A percentile compares a stretch with the other conserved stretches of the same genome.
phyloP scores from a whole-genome alignment of 2,113 vertebrate genomes.

The Perccottus glenii region DNA sequence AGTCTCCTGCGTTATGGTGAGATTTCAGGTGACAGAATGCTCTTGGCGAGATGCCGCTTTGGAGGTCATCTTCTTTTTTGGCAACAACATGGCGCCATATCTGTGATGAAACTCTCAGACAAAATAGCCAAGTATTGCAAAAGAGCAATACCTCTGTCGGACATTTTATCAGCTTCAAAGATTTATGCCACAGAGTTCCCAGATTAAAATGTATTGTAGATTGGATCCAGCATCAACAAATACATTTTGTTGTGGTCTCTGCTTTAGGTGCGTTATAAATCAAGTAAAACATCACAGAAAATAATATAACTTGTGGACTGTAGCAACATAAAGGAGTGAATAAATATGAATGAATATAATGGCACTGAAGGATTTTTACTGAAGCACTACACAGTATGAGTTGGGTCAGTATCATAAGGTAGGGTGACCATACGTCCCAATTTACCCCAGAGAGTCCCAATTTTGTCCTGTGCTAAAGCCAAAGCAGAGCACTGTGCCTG shows the following conservation, averaged over 20 bases:
- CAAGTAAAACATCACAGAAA: neutral
- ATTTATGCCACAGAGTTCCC: conserved; percentile 1
- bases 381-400: too few relatives aligned
- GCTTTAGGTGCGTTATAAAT: neutral
- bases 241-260: neutral
- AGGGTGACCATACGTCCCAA: too few relatives aligned
- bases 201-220: conserved; percentile 4
- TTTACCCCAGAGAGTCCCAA: too few relatives aligned
- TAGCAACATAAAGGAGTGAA: too few relatives aligned
- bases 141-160: conserved; percentile 3
- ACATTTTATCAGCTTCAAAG: conserved; percentile 1
- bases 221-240: conserved; percentile 2
- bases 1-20: conserved; percentile 7
- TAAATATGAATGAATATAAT: too few relatives aligned
- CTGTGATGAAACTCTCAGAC: neutral
- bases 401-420: too few relatives aligned
- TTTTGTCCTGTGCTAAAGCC: too few relatives aligned
- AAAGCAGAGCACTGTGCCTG: too few relatives aligned
- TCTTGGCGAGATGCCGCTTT: conserved; percentile 1
- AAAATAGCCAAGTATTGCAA: neutral
- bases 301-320: too few relatives aligned
- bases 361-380: too few relatives aligned
- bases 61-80: conserved; percentile 8
- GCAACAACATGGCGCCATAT: conserved; percentile 6
- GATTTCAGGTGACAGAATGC: conserved; percentile 21